phyloP scores from a whole-genome alignment of 2,888 invertebrate genomes.

The Caenorhabditis virilis region DNA sequence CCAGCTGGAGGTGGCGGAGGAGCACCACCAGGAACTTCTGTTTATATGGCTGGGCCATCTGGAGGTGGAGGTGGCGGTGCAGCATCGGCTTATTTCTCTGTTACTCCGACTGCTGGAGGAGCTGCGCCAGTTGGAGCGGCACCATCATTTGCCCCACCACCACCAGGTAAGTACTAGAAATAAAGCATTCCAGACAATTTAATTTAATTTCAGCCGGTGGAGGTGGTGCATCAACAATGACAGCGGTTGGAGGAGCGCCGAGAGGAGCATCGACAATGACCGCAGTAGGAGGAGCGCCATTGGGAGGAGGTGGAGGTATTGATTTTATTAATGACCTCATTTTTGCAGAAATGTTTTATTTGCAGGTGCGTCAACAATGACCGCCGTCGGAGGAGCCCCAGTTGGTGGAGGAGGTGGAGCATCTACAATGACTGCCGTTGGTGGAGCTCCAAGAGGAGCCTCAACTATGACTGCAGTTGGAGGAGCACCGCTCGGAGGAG shows the following conservation, averaged over 20 bases:
- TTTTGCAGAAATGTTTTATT: too few relatives aligned
- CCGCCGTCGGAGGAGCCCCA: slow-evolving; percentile 10
- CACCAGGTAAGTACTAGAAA: neutral
- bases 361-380: slow-evolving; percentile 6
- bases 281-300: slow-evolving; percentile 18
- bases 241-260: slow-evolving; percentile 17
- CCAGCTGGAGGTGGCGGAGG: slow-evolving; percentile 31
- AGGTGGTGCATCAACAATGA: slow-evolving; percentile 29
- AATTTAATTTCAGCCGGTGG: neutral
- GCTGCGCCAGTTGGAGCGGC: slow-evolving; percentile 19
- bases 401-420: slow-evolving; percentile 1
- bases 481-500: slow-evolving; percentile 7
- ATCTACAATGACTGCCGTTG: slow-evolving; percentile 12
- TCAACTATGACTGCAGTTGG: slow-evolving; percentile 12
- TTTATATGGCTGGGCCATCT: slow-evolving; percentile 45
- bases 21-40: slow-evolving; percentile 23
- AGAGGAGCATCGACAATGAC: slow-evolving; percentile 31
- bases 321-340: too few relatives aligned
- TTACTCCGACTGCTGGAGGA: slow-evolving; percentile 33
- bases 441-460: slow-evolving; percentile 7
- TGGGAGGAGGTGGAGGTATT: slow-evolving; percentile 10
- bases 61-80: slow-evolving; percentile 29
- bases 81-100: slow-evolving; percentile 19
- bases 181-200: neutral
- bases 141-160: too few relatives aligned